Evolutionary conservation across 2,797 vertebrate species (phyloP), one percentile per base, ranked within the genome.

Genomic region (Pseudopleuronectes americanus): DNA sequence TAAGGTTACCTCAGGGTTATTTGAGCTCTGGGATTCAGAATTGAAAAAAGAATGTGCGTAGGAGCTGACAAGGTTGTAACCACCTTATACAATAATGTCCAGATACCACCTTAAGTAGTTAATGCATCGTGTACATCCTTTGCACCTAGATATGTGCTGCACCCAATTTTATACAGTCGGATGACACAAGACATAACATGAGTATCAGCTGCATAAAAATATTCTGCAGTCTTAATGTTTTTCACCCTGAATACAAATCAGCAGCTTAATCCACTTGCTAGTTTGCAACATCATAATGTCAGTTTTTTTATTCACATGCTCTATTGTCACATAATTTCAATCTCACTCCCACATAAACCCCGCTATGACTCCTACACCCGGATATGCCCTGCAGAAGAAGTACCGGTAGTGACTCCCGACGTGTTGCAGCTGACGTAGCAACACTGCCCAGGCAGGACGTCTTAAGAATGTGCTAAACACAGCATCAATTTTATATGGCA

Each of bases 11-110:
- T 66, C 28, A 3, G 52, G 62, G 64, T 61, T 67, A 52, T 53
- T 61, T 76, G 57, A 73, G 64, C 64, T 64, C 51, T 53, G 48
- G 62, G 43, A 55, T 66, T 73, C 57, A 61, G 38, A 2, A 23
- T 28, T 56, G 43, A 28, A 31, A 21, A 28, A 43, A 31, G 6
- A 71, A 53, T 58, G n/a, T 71, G 49, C 6, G 60, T 52, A 65
- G n/a, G 41, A 72, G 49, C 8, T 48, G 19, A 14, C 7, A 0
- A 62, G 31, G 58, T 56, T 54, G 1, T 26, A 14, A 10, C 23
- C 13, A 45, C 0, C 43, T 62, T 33, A 19, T 47, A 8, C 36
- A 38, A 4, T 38, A 47, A 54, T 28, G 24, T 57, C n/a, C 47
- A 45, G 53, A 62, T 57, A 52, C 14, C n/a, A 60, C 14, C 36